Percentiles rank a stretch among this genome's conserved stretches.
phyloP scores from a whole-genome alignment of 2,113 vertebrate species.

The Strix aluco region DNA sequence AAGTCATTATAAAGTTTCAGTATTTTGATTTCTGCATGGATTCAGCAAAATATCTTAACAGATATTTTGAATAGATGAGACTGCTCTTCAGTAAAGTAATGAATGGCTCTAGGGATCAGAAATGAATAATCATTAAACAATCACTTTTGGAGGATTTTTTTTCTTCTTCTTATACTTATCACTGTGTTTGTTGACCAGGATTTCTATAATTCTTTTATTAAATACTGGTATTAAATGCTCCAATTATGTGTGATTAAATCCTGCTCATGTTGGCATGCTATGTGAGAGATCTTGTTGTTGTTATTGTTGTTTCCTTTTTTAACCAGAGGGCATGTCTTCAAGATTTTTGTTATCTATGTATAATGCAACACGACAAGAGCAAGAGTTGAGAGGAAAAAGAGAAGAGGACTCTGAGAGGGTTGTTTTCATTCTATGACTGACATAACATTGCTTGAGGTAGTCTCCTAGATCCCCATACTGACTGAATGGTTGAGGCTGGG shows the following conservation, averaged over 20 bases:
- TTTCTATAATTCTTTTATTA: constrained; percentile 14
- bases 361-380: constrained; percentile 64
- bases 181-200: background rate
- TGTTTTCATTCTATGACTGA: constrained; percentile 34
- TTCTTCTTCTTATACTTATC: background rate
- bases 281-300: constrained; percentile 28
- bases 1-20: background rate
- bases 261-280: background rate
- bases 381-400: constrained; percentile 27
- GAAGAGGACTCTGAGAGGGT: constrained; percentile 6
- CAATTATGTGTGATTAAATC: constrained; percentile 46
- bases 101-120: background rate
- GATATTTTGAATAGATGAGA: background rate
- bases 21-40: background rate
- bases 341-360: constrained; percentile 47
- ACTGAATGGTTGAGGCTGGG: background rate
- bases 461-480: background rate
- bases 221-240: constrained; percentile 4
- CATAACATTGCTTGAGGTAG: constrained; percentile 15
- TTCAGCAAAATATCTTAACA: background rate
- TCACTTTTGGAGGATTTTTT: background rate
- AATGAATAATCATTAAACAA: background rate
- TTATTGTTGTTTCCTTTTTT: constrained; percentile 28
- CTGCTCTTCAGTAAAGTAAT: background rate
- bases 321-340: constrained; percentile 42